Evolutionary conservation across 2,888 invertebrate genomes (phyloP).

Genomic region (Merodon equestris): DNA sequence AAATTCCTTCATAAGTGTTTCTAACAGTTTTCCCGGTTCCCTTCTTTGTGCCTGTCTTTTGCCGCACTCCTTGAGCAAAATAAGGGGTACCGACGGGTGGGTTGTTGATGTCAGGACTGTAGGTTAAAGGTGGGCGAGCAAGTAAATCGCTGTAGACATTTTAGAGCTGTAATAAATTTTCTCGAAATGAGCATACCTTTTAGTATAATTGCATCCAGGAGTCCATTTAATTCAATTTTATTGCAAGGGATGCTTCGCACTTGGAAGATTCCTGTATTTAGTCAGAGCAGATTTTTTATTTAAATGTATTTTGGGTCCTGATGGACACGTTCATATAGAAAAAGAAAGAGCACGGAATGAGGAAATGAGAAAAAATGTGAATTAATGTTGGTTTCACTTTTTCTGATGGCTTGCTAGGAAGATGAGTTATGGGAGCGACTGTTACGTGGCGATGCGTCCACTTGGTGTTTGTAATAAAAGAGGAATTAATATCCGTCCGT

Average conservation of each 20-base stretch:
- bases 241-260: constrained; percentile 61
- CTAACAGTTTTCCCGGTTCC: constrained; percentile 37
- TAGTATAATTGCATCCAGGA: constrained; percentile 68
- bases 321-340: constrained; percentile 39
- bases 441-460: constrained; percentile 59
- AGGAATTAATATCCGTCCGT: not conserved
- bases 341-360: constrained; percentile 37
- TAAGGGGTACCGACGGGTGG: not conserved
- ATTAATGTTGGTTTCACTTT: constrained; percentile 41
- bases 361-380: constrained; percentile 61
- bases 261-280: constrained; percentile 57
- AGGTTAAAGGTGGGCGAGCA: constrained; percentile 44
- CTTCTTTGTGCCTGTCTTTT: constrained; percentile 4
- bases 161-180: constrained; percentile 60
- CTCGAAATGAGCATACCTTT: constrained; percentile 67
- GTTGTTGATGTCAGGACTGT: not conserved
- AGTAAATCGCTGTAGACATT: constrained; percentile 65
- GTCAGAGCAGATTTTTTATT: constrained; percentile 7
- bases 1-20: constrained; percentile 67
- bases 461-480: constrained; percentile 16
- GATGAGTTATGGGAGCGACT: constrained; percentile 60
- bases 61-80: not conserved
- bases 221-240: constrained; percentile 69
- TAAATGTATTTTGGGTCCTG: constrained; percentile 1
- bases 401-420: constrained; percentile 31